Base-by-base conservation (phyloP, 2,113 vertebrate genomes). In the Myiozetetes cayanensis region DNA sequence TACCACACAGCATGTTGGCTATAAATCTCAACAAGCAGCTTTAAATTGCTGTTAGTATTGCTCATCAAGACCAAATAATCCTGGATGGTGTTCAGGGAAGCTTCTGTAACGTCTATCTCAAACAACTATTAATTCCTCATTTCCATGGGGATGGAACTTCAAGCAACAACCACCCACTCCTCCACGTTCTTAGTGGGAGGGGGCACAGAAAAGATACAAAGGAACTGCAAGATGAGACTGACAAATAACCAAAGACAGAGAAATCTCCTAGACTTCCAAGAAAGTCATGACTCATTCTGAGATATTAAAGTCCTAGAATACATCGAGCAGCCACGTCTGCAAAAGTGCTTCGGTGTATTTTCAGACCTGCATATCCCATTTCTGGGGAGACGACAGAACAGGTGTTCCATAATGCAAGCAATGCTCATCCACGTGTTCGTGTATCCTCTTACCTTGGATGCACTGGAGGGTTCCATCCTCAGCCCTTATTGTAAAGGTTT, bases 401-500 rank as follows among this genome's bases (percentile, higher is more conserved):
- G 53, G 37, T 37, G 37, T 43, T 67, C 44, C 56, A 44, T 3
- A 56, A 30, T 0, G 9, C 55, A 80, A 58, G 39, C 55, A 53
- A 46, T 1, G 31, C 19, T 66, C 30, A 0, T 12, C 33, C 27
- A 10, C 2, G 1, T 5, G 0, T 24, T 21, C 0, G 0, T 15
- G 33, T 22, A 16, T 22, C 44, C 92, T 52, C 98, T 98, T 98
- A 99, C 99, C 99, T 98, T 99, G 99, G 97, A 99, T 99, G 98
- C 99, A 99, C 97, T 99, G 99, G 95, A 99, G 98, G 30, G 99
- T 99, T 89, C 99, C 99, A 95, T 99, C 99, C 96, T 99, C 99
- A 11, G 98, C 98, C 97, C 99, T 98, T 96, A 99, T 99, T 96
- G 99, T 99, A 82, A 99, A 99, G 85, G 99, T 99, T 98, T 99